Evolutionary conservation across 2,113 vertebrate genomes (phyloP).

Genomic region (Megaceryle torquata): DNA sequence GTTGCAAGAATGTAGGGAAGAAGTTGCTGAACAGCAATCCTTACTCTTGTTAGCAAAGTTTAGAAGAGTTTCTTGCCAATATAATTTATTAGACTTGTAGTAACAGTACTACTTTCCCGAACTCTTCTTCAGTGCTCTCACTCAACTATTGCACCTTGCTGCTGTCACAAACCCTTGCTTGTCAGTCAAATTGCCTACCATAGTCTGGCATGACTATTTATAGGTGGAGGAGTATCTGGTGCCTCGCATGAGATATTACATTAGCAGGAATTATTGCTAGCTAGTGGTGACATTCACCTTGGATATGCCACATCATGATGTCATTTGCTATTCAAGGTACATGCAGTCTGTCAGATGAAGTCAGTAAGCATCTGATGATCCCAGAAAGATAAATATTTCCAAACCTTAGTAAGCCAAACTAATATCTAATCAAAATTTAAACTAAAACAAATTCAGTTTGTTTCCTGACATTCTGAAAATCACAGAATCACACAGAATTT

Average conservation of each 20-base stretch:
- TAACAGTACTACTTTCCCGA: not conserved
- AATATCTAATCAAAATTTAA: not conserved
- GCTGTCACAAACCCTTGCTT: not conserved
- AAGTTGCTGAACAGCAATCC: not conserved
- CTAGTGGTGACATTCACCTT: conserved; percentile 49
- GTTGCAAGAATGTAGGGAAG: not conserved
- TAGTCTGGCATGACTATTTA: conserved; percentile 47
- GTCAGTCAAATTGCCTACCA: conserved; percentile 27
- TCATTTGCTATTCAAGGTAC: conserved; percentile 31
- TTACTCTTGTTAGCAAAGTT: not conserved
- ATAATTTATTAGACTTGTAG: not conserved
- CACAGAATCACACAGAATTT: too few relatives aligned
- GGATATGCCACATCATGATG: conserved; percentile 26
- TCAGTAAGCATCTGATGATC: conserved; percentile 2
- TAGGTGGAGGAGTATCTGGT: conserved; percentile 24
- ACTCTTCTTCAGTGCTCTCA: not conserved
- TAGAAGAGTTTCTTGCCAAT: not conserved
- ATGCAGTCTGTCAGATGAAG: not conserved
- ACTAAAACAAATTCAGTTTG: not conserved
- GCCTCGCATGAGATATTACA: conserved; percentile 51
- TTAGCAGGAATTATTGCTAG: conserved; percentile 53
- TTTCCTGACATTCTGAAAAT: not conserved
- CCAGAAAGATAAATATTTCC: not conserved
- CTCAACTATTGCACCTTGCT: not conserved
- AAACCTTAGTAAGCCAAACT: not conserved